Base-by-base conservation (phyloP, 2,888 invertebrate genomes). In the Macaria notata region DNA sequence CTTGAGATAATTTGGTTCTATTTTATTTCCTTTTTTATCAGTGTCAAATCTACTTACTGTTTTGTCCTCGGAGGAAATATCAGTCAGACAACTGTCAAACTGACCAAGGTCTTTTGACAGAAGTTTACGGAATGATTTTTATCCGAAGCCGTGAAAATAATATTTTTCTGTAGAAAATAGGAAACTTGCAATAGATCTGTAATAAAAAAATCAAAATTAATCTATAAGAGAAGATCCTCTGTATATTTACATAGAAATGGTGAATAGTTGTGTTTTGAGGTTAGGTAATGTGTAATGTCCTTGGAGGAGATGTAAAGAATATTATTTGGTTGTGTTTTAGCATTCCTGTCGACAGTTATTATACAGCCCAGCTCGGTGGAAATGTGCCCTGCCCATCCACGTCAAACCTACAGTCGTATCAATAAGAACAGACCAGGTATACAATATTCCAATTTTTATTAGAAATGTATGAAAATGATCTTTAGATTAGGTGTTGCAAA, bases 341-440 rank as follows among this genome's bases (percentile, higher is more conserved):
- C 91, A 91, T 75, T 75, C 88, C 64, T 91, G 84, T 81, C 85
- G 90, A 76, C 89, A 89, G 69, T 77, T 91, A 69, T 59, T 90
- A 64, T 85, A 84, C 69, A 86, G 81, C 66, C 79, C 90, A 45
- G 86, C 88, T 50, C 83, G 90, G 62, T 91, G 91, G 91, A 91
- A 90, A 80, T 79, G 82, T 76, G 77, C 73, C 58, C 62, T 90
- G 61, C 86, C 89, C 47, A 68, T 79, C 55, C 82, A 83, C 71
- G 63, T 86, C 49, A 90, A 88, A 77, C 74, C 84, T 47, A 71
- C 85, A 64, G 69, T 81, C 46, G 64, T 78, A 49, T 64, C 76
- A 46, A 59, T 78, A 41, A 84, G 80, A 81, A 70, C 84, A 64
- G 88, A 88, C 52, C 84, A 88, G 79, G 90, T 90, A 73, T 68